phyloP scores from a whole-genome alignment of 2,797 vertebrate genomes.

The Acrossocheilus fasciatus region DNA sequence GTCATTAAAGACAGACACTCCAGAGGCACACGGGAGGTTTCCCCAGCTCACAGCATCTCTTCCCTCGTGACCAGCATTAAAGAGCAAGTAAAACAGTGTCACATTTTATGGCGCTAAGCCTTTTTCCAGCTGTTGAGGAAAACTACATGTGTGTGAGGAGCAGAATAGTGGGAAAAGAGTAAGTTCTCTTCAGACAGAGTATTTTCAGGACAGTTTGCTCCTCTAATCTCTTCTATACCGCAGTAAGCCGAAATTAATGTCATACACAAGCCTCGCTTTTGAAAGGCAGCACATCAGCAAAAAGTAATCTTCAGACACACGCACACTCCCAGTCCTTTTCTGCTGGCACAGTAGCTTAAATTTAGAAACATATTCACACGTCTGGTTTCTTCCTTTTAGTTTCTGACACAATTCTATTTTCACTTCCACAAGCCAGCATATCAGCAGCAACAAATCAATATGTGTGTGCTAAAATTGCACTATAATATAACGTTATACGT shows the following conservation, averaged over 20 bases:
- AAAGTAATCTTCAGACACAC: slow-evolving; percentile 43
- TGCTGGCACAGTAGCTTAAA: slow-evolving; percentile 27
- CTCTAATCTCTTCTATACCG: slow-evolving; percentile 18
- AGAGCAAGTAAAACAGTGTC: slow-evolving; percentile 42
- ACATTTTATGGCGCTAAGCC: slow-evolving; percentile 42
- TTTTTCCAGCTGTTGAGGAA: slow-evolving; percentile 47
- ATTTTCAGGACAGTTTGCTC: slow-evolving; percentile 46
- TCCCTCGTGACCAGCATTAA: slow-evolving; percentile 48
- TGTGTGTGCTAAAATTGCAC: slow-evolving; percentile 23
- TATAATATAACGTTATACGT: slow-evolving; percentile 15
- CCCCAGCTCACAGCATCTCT: slow-evolving; percentile 39
- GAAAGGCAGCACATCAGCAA: slow-evolving; percentile 8
- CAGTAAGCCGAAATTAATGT: slow-evolving; percentile 41
- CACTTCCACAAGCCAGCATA: slow-evolving; percentile 26
- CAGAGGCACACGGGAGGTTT: not conserved
- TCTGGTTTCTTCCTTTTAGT: not conserved
- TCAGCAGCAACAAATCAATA: slow-evolving; percentile 56
- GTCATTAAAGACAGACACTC: slow-evolving; percentile 37
- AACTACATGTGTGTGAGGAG: slow-evolving; percentile 15
- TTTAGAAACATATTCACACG: slow-evolving; percentile 29
- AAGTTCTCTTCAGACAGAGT: slow-evolving; percentile 18
- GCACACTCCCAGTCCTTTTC: slow-evolving; percentile 21
- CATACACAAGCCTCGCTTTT: slow-evolving; percentile 39
- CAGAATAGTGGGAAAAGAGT: slow-evolving; percentile 24
- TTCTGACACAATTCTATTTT: slow-evolving; percentile 52